Evolutionary conservation across 2,797 vertebrate genomes (phyloP).

Genomic region (Thunnus albacares): DNA sequence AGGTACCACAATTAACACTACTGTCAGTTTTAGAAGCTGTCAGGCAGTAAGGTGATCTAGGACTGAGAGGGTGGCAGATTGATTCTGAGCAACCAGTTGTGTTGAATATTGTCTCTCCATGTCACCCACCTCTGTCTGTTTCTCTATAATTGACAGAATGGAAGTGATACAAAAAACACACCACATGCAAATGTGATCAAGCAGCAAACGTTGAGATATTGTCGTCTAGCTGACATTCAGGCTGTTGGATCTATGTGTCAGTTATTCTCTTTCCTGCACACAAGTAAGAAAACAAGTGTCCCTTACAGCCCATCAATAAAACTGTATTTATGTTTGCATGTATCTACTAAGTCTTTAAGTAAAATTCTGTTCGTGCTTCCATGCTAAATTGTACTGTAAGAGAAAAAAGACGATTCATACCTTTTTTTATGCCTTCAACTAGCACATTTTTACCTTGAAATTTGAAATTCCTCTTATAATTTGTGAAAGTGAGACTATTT

Average conservation of each 20-base stretch:
- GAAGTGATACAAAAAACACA: neutral
- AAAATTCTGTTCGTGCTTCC: neutral
- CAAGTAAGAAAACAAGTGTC: neutral
- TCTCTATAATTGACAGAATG: neutral
- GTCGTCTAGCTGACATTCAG: neutral
- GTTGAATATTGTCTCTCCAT: conserved; percentile 3
- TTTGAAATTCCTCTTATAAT: neutral
- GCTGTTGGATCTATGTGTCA: neutral
- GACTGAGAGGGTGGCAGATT: conserved; percentile 10
- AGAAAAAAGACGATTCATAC: neutral
- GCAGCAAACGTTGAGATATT: neutral
- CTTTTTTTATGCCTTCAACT: neutral
- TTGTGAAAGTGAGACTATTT: conserved; percentile 7
- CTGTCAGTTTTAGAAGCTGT: conserved; percentile 1
- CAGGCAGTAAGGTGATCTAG: conserved; percentile 21
- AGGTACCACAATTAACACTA: neutral
- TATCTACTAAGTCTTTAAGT: neutral
- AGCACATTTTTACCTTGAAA: neutral
- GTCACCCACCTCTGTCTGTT: neutral
- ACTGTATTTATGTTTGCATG: neutral
- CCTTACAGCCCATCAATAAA: neutral
- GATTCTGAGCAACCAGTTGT: neutral
- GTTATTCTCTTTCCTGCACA: neutral
- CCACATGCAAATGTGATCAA: neutral
- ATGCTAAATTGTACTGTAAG: neutral